Base-by-base conservation (phyloP, 2,797 vertebrate species). In the Chaenodraco wilsoni region DNA sequence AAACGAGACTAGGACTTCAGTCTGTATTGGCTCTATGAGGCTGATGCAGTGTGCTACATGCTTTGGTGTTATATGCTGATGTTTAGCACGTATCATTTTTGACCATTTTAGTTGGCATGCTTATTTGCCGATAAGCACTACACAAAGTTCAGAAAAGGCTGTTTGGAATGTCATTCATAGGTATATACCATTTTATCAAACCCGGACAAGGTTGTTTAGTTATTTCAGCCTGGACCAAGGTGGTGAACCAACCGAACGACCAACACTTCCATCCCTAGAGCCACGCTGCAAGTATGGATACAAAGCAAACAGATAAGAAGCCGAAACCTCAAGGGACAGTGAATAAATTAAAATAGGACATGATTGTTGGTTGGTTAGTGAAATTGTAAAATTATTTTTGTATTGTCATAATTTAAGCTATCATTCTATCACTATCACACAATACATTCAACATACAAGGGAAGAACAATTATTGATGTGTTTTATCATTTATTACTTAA, bases 401-500 rank as follows among this genome's bases (percentile, higher is more conserved):
- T 9, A 65, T 44, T 33, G 51, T 50, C 54, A 57, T 27, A n/a
- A 50, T 45, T 64, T 7, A 33, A 33, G 8, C 11, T 50, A 6
- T 48, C 9, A 31, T 8, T 3, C 1, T 27, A 27, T 37, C 33
- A 37, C 33, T 54, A 11, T n/a, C 37, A 59, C 19, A 40, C 7
- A 60, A 45, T 27, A 31, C 43, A 27, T 21, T 15, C 4, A 52
- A 43, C 52, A 43, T 23, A 9, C 21, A 37, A 60, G 4, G 56
- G 12, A 68, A 13, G 0, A 33, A 49, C 9, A 63, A n/a, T 41
- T 50, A 10, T 63, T 65, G 27, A 1, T 23, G 27, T 8, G 4
- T 60, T 76, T 69, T 7, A 62, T 54, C 3, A 52, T 90, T 86
- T 85, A 82, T 85, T 88, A 13, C 73, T 80, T 55, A 60, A 79